These are phyloP conservation scores for Frankliniella intonsa DNA, from an alignment of 2,888 invertebrate genomes.

Conservation along the genomic window DNA sequence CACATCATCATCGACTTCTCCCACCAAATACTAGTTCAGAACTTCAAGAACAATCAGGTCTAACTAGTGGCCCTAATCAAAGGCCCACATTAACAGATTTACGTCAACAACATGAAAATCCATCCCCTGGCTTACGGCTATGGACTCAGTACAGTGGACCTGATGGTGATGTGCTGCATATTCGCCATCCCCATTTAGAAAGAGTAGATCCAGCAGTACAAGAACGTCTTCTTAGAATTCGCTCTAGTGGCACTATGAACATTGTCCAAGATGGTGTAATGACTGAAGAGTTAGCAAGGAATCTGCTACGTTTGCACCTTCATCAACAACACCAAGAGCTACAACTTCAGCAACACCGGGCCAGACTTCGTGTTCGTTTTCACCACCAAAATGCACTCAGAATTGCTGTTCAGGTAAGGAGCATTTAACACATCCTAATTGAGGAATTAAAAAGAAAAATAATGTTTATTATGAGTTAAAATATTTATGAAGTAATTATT, in stretches of 20 bases:
- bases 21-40: too few relatives aligned
- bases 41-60: too few relatives aligned
- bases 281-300: background rate
- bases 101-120: too few relatives aligned
- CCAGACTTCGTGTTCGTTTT: background rate
- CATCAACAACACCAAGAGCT: background rate
- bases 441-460: too few relatives aligned
- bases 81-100: too few relatives aligned
- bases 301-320: conserved; percentile 3
- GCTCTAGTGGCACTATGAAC: background rate
- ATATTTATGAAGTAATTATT: background rate
- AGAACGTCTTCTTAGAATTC: background rate
- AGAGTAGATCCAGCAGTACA: background rate
- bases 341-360: background rate
- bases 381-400: background rate
- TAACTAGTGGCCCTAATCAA: too few relatives aligned
- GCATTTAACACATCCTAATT: background rate
- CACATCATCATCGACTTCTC: too few relatives aligned
- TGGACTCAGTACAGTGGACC: conserved; percentile 7
- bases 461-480: too few relatives aligned
- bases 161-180: conserved; percentile 4
- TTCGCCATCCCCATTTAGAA: background rate
- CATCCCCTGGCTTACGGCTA: background rate
- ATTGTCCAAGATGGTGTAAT: conserved; percentile 1
- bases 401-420: background rate